phyloP scores from a whole-genome alignment of 2,888 invertebrate species.

The Imbricaverruca yamaguchii region DNA sequence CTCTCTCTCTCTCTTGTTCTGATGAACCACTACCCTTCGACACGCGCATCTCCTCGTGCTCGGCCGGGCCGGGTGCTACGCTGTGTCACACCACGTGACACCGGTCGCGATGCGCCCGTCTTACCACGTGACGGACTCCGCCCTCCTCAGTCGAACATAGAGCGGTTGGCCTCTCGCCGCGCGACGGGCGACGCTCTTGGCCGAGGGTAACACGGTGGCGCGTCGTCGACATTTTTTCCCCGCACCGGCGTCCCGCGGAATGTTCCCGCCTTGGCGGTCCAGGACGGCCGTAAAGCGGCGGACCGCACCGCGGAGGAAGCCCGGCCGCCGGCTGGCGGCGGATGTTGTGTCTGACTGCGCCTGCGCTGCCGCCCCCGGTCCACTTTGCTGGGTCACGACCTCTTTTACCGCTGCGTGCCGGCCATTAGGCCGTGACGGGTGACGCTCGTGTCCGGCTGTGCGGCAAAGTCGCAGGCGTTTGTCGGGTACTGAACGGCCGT shows the following conservation, averaged over 20 bases:
- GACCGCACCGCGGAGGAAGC: neutral
- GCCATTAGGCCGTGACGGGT: neutral
- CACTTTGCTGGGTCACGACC: slow-evolving; percentile 6
- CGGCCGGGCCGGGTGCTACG: no score
- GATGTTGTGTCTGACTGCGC: neutral
- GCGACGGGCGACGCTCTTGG: no score
- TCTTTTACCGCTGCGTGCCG: neutral
- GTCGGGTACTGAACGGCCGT: neutral
- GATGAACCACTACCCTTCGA: no score
- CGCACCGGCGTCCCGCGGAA: neutral
- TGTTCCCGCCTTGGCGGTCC: neutral
- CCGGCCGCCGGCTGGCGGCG: neutral
- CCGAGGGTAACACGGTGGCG: no score
- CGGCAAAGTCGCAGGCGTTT: neutral
- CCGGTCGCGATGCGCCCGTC: no score
- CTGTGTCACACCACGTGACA: no score
- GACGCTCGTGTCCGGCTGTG: neutral
- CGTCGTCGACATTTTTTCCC: neutral
- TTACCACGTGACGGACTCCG: no score
- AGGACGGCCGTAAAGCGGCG: neutral
- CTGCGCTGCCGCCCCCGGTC: neutral
- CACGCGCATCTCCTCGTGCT: no score
- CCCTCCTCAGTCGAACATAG: no score
- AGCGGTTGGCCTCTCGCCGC: no score
- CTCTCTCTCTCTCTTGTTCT: no score